Evolutionary conservation across 2,888 invertebrate species (phyloP), one percentile per base, ranked within the genome.

Genomic region (Agapostemon virescens): DNA sequence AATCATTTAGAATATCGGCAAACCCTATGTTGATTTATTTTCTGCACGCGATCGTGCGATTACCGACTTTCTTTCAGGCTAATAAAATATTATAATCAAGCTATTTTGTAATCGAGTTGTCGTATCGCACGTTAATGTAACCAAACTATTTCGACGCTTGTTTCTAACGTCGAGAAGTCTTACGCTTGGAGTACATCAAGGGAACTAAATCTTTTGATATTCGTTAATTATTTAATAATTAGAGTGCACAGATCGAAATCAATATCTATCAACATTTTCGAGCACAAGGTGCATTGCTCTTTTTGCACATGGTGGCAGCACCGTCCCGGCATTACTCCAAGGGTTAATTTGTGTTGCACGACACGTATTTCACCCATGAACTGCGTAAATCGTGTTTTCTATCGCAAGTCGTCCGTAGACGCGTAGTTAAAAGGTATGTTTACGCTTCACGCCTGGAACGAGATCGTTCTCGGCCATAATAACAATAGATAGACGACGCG

Each of bases 311-410:
- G 89, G 86, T 89, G 90, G 90, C 90, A 90, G 90, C 90, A 90
- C 90, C 79, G 85, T 87, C 74, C 69, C 74, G 79, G 78, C 73
- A 77, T 79, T 77, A 77, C 77, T 84, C 77, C 79, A 74, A 88
- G 79, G 80, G 83, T 78, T 86, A 87, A 90, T 89, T 90, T 87
- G 86, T 87, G 87, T 88, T 87, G 85, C 84, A 77, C 87, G 90
- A 89, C 89, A 90, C 90, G 89, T 86, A 88, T 90, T 87, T 90
- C 84, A 83, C 77, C 84, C 83, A 85, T 87, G 83, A 88, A 88
- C 90, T 90, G 90, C 90, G 90, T 89, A 90, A 90, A 90, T 89
- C 85, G 87, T 85, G 84, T 84, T 85, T 86, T 79, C 82, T 85
- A 84, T 85, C 85, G 75, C 74, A 71, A 86, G 85, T 84, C 83